A percentile compares a stretch with the other conserved stretches of the same genome.
Conservation (phyloP, 2,888 invertebrate species). For the Apomyelois bistriatella region DNA sequence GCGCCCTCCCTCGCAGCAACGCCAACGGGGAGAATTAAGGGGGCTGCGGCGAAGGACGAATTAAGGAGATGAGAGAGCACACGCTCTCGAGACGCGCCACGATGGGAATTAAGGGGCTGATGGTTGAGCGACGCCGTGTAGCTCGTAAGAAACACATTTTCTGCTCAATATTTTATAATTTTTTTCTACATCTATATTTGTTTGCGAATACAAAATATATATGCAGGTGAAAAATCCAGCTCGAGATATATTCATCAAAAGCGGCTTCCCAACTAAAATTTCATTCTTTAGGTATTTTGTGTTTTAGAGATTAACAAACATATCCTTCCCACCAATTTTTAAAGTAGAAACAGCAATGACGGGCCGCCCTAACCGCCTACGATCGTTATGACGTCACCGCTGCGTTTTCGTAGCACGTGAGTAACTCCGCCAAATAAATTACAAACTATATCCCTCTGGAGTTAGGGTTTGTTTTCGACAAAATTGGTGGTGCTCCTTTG, state of each 20-base stretch:
- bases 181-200: background rate
- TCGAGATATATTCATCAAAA: too few species aligned
- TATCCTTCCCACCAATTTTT: constrained; percentile 11
- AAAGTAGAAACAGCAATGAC: constrained; percentile 23
- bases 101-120: constrained; percentile 63
- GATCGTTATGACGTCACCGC: constrained; percentile 59
- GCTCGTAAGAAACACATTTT: background rate
- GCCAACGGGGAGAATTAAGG: constrained; percentile 69
- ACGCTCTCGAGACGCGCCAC: constrained; percentile 74
- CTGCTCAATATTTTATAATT: background rate
- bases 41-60: constrained; percentile 80
- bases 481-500: constrained; percentile 72
- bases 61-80: constrained; percentile 80
- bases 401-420: constrained; percentile 71
- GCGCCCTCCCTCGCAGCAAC: constrained; percentile 56
- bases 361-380: constrained; percentile 37
- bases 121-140: constrained; percentile 20
- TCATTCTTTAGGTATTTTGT: background rate
- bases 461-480: constrained; percentile 76
- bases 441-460: constrained; percentile 73
- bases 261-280: background rate
- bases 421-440: constrained; percentile 67
- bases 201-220: background rate
- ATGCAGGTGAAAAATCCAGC: too few species aligned
- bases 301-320: background rate